Percentiles rank a stretch among this genome's conserved stretches.
Evolutionary conservation across 2,797 vertebrate species (phyloP).

Genomic region (Smutsia temminckii): DNA sequence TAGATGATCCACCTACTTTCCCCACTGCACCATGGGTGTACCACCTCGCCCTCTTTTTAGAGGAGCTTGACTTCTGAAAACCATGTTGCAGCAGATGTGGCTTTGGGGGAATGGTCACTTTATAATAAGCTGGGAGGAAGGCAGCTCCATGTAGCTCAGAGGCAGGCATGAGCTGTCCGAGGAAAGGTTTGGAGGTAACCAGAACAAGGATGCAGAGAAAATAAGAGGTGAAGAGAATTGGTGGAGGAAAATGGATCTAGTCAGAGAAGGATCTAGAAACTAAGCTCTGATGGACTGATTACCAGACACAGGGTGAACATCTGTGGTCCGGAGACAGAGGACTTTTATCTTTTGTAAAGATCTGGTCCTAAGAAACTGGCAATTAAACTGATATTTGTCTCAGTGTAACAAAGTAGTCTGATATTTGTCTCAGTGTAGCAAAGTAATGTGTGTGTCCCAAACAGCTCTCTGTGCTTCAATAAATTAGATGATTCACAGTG

Average conservation of each 20-base stretch:
- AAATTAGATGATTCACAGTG: not conserved
- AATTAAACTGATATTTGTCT: no score
- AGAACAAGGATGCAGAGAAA: not conserved
- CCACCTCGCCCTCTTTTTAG: not conserved
- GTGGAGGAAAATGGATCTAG: not conserved
- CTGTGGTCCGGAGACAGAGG: not conserved
- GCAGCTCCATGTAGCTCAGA: not conserved
- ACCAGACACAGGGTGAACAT: not conserved
- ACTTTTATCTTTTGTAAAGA: not conserved
- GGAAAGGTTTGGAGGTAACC: not conserved
- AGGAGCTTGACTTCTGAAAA: not conserved
- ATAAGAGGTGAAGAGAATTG: not conserved
- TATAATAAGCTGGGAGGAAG: not conserved
- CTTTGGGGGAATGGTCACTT: not conserved
- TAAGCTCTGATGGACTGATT: not conserved
- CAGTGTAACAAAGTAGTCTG: not conserved
- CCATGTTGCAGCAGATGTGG: not conserved
- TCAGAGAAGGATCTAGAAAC: not conserved
- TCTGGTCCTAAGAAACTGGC: not conserved
- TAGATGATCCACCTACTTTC: not conserved
- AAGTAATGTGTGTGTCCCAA: not conserved
- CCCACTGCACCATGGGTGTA: not conserved
- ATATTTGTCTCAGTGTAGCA: not conserved
- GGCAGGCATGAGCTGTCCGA: not conserved
- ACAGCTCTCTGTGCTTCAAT: not conserved